These are phyloP conservation scores for Meiosimyza platycephala DNA, from an alignment of 2,888 invertebrate genomes.

Conservation along the genomic window DNA sequence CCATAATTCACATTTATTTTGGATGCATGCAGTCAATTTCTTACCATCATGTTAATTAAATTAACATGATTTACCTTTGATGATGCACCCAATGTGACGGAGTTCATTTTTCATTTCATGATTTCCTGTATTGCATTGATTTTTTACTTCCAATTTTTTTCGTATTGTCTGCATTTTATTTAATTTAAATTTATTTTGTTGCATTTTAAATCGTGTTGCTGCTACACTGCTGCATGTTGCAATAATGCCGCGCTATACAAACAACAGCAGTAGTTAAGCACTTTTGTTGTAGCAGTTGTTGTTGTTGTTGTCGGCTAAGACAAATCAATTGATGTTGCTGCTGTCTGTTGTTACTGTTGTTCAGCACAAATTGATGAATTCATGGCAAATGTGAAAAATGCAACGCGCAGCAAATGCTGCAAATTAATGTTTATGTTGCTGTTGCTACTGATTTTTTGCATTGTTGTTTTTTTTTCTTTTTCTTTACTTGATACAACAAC, in stretches of 20 bases:
- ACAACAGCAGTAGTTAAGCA: too few relatives aligned
- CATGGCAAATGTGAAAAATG: slow-evolving; percentile 20
- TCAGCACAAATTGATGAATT: slow-evolving; percentile 25
- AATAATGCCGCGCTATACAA: neutral
- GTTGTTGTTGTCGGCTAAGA: slow-evolving; percentile 5
- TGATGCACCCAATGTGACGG: slow-evolving; percentile 17
- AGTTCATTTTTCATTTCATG: slow-evolving; percentile 22
- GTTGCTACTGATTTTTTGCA: slow-evolving; percentile 12
- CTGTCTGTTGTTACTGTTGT: neutral
- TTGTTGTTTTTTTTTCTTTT: neutral
- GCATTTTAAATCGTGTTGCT: neutral
- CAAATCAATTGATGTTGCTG: slow-evolving; percentile 25
- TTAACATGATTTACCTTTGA: slow-evolving; percentile 12
- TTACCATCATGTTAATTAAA: slow-evolving; percentile 14
- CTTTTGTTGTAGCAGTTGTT: neutral
- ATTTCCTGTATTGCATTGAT: slow-evolving; percentile 11
- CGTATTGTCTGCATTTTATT: neutral
- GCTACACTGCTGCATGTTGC: neutral
- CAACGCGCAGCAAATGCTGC: slow-evolving; percentile 24
- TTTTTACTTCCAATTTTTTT: neutral
- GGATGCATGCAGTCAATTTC: neutral
- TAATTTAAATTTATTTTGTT: neutral
- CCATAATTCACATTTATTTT: neutral
- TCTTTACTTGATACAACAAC: neutral
- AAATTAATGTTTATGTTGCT: slow-evolving; percentile 14